Conservation (phyloP, 1,140 invertebrate species). For the Dufourea novaeangliae region DNA sequence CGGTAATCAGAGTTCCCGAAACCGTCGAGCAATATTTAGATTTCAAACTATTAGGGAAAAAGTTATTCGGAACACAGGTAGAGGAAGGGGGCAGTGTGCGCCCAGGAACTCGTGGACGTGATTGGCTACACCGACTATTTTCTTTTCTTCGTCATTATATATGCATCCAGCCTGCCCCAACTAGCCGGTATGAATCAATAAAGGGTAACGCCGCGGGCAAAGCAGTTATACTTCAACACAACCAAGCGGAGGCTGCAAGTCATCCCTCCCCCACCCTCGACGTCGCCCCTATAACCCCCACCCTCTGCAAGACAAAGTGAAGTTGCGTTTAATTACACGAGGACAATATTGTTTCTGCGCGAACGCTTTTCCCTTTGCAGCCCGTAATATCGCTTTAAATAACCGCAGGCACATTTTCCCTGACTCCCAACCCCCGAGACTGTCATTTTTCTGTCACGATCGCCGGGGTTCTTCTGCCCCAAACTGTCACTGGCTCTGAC, state of each 20-base stretch:
- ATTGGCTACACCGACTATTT: slow-evolving; percentile 22
- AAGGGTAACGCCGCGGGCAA: slow-evolving; percentile 41
- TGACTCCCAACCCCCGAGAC: not conserved
- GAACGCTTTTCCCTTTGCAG: slow-evolving; percentile 39
- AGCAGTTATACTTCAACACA: slow-evolving; percentile 24
- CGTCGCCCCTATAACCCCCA: not conserved
- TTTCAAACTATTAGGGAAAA: not conserved
- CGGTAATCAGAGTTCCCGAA: not conserved
- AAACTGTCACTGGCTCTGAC: not conserved
- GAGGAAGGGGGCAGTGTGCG: no score
- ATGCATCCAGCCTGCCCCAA: slow-evolving; percentile 32
- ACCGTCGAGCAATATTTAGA: not conserved
- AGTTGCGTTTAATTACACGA: slow-evolving; percentile 64
- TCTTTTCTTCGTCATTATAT: slow-evolving; percentile 48
- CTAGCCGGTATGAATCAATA: slow-evolving; percentile 55
- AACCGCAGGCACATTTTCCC: slow-evolving; percentile 1
- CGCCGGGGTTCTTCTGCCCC: not conserved
- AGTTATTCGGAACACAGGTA: not conserved
- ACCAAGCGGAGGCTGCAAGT: slow-evolving; percentile 19
- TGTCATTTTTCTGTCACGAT: slow-evolving; percentile 48
- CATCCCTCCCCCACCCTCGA: not conserved
- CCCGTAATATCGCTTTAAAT: slow-evolving; percentile 42
- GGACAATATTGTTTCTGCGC: slow-evolving; percentile 62
- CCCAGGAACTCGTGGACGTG: not conserved
- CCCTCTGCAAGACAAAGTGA: slow-evolving; percentile 32